phyloP scores from a whole-genome alignment of 2,888 invertebrate species.

The Hypolimnas misippus region DNA sequence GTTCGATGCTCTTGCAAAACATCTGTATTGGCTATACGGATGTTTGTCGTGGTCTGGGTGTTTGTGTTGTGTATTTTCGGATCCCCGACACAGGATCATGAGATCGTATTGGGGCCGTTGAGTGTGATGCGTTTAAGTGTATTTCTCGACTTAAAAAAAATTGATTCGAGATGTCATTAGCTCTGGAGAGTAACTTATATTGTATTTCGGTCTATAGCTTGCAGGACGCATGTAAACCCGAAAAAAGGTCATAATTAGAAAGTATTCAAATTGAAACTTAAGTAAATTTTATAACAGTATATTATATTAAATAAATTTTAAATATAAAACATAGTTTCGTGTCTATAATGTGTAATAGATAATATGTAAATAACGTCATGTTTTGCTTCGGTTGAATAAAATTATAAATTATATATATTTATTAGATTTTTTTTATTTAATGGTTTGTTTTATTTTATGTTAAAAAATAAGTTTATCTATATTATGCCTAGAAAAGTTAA shows the following conservation, averaged over 20 bases:
- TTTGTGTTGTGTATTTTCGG: no score
- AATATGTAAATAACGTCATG: conserved; percentile 1
- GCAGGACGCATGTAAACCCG: no score
- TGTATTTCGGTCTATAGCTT: no score
- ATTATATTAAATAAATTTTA: background rate
- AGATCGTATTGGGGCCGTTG: no score
- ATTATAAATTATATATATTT: background rate
- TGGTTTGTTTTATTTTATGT: background rate
- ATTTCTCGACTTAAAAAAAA: no score
- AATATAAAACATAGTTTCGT: background rate
- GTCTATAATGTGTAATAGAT: background rate
- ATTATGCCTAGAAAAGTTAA: background rate
- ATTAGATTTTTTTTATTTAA: background rate
- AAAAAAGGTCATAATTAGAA: background rate
- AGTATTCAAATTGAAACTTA: background rate
- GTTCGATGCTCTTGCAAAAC: no score
- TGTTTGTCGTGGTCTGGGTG: no score
- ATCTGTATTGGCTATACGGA: no score
- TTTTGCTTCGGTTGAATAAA: background rate
- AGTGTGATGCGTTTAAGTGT: no score
- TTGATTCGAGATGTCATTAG: no score
- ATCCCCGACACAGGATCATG: no score
- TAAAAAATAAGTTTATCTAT: background rate
- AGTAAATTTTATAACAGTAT: background rate
- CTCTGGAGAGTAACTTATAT: no score